Base-by-base conservation (phyloP, 2,888 invertebrate species). In the Villa cingulata region DNA sequence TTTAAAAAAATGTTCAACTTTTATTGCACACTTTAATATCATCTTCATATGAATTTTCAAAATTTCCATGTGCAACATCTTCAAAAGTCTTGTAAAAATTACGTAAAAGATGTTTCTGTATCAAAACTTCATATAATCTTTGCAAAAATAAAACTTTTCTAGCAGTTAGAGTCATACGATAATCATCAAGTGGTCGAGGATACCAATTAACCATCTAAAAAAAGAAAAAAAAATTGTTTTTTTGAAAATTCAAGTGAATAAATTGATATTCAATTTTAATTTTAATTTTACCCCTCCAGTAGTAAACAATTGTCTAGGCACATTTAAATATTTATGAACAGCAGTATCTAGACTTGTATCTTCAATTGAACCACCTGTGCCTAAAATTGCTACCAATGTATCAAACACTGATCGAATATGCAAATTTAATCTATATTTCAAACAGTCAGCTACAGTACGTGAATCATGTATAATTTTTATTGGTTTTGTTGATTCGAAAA, bases 401-500 rank as follows among this genome's bases (percentile, higher is more conserved):
- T 62, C 62, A 47, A 62, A 62, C 18, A 62, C 43, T 15, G 58
- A 57, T 2, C 49, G 47, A 14, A 62, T 37, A 32, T 56, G 49
- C 9, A 60, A 39, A 34, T 52, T 44, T 12, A 60, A 58, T 5
- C 55, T 55, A 52, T 56, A 54, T 46, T 59, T 55, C 3, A 62
- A 51, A 38, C 58, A 58, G 51, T 62, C 62, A 5, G 54, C 49
- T 19, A 58, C 23, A 50, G 54, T 56, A 27, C 58, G 56, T 18
- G 58, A 55, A 43, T 58, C 57, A 43, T 57, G 58, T 7, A 59
- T 44, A 7, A 55, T 56, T 50, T 62, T 62, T 5, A 54, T 58
- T 6, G 57, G 58, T 4, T 49, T 48, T 17, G 55, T 52, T 0
- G 59, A 51, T 48, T 59, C 56, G 1, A 62, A 49, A 17, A 62